Evolutionary conservation across 2,113 vertebrate genomes (phyloP).

Genomic region (Narcine bancroftii): DNA sequence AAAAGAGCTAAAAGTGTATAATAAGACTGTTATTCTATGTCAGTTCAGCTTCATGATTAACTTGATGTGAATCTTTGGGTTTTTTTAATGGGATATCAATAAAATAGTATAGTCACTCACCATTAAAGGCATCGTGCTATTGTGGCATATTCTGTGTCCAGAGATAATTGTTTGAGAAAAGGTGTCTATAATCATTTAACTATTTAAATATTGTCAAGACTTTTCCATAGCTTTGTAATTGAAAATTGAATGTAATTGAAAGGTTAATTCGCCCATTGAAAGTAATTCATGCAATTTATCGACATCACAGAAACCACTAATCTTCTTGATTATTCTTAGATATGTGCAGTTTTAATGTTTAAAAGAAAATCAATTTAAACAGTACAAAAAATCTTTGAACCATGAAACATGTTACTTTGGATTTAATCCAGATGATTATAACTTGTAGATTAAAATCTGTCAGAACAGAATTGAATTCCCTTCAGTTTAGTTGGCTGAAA

Average conservation of each 20-base stretch:
- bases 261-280: not conserved
- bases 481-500: not conserved
- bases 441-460: not conserved
- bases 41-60: not conserved
- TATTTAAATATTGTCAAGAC: not conserved
- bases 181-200: not conserved
- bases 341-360: not conserved
- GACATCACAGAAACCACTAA: not conserved
- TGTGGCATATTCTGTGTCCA: not conserved
- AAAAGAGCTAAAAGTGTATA: not conserved
- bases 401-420: not conserved
- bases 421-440: not conserved
- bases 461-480: not conserved
- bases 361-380: not conserved
- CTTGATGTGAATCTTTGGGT: not conserved
- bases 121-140: not conserved
- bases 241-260: not conserved
- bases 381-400: not conserved
- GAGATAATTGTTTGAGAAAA: not conserved
- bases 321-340: not conserved
- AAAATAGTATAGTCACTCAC: not conserved
- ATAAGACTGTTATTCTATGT: not conserved
- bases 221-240: not conserved
- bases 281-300: not conserved
- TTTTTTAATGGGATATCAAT: not conserved